Percentiles rank a stretch among this genome's conserved stretches.
phyloP scores from a whole-genome alignment of 1,140 invertebrate species.

The Drosophila virilis region DNA sequence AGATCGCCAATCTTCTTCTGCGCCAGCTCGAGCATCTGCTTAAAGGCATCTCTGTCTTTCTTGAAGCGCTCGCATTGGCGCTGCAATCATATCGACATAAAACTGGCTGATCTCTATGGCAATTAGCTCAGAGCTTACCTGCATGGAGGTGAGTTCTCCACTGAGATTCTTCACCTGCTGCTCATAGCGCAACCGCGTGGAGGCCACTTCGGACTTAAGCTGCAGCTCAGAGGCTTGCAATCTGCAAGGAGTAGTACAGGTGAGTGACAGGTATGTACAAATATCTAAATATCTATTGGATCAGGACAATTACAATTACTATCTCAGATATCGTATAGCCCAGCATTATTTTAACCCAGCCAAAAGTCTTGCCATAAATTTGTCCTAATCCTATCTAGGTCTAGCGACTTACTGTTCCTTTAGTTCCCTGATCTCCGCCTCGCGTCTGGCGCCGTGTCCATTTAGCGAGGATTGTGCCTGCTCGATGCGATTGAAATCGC shows the following conservation, averaged over 20 bases:
- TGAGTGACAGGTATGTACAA: not conserved
- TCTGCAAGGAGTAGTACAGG: slow-evolving; percentile 79
- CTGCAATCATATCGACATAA: slow-evolving; percentile 23
- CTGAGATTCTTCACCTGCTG: slow-evolving; percentile 93
- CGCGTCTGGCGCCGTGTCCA: slow-evolving; percentile 89
- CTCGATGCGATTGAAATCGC: slow-evolving; percentile 93
- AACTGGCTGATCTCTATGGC: no score
- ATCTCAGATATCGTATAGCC: no score
- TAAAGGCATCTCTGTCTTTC: slow-evolving; percentile 94
- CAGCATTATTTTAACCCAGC: no score
- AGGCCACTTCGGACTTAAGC: slow-evolving; percentile 92
- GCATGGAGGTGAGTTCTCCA: slow-evolving; percentile 93
- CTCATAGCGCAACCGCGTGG: slow-evolving; percentile 95
- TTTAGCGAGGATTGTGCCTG: slow-evolving; percentile 92
- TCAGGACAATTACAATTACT: no score
- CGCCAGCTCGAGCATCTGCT: slow-evolving; percentile 94
- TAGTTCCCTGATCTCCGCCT: slow-evolving; percentile 90
- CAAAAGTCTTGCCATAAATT: no score
- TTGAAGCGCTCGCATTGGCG: slow-evolving; percentile 88
- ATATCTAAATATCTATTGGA: no score
- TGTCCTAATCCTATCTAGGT: no score
- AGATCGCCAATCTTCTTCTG: slow-evolving; percentile 92
- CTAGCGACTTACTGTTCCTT: slow-evolving; percentile 86
- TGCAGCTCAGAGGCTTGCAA: slow-evolving; percentile 91
- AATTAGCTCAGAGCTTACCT: slow-evolving; percentile 85